Conservation (phyloP, 2,888 invertebrate genomes). For the Scaptomyza flava region DNA sequence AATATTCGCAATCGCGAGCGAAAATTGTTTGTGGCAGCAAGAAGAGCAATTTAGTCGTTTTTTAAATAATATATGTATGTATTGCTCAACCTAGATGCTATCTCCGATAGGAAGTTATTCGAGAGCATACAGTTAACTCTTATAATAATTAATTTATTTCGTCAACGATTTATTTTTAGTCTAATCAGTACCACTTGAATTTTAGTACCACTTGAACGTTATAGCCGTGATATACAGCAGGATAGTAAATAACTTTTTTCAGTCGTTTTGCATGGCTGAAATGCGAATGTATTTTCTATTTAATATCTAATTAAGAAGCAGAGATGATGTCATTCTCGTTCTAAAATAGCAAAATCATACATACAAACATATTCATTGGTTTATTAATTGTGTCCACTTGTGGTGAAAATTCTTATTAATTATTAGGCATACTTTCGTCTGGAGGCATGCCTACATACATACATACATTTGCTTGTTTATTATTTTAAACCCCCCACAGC, state of each 20-base stretch:
- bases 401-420: conserved; percentile 19
- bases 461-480: neutral
- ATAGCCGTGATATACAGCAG: conserved; percentile 22
- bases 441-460: neutral
- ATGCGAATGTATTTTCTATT: neutral
- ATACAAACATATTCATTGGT: too few relatives aligned
- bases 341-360: neutral
- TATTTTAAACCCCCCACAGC: conserved; percentile 10
- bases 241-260: conserved; percentile 14
- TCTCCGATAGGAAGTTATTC: conserved; percentile 15
- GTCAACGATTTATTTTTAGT: conserved; percentile 27
- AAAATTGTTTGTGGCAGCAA: conserved; percentile 1
- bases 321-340: conserved; percentile 6
- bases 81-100: conserved; percentile 25
- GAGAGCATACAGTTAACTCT: conserved; percentile 1
- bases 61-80: conserved; percentile 31
- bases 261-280: conserved; percentile 7
- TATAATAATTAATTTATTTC: conserved; percentile 15
- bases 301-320: conserved; percentile 8
- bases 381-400: conserved; percentile 11
- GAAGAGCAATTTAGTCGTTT: neutral
- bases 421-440: neutral
- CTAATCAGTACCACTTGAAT: conserved; percentile 37
- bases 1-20: conserved; percentile 17
- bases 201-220: conserved; percentile 35